These are phyloP conservation scores for Aplidium turbinatum DNA, from an alignment of 23 tunicate species.

Conservation along the genomic window DNA sequence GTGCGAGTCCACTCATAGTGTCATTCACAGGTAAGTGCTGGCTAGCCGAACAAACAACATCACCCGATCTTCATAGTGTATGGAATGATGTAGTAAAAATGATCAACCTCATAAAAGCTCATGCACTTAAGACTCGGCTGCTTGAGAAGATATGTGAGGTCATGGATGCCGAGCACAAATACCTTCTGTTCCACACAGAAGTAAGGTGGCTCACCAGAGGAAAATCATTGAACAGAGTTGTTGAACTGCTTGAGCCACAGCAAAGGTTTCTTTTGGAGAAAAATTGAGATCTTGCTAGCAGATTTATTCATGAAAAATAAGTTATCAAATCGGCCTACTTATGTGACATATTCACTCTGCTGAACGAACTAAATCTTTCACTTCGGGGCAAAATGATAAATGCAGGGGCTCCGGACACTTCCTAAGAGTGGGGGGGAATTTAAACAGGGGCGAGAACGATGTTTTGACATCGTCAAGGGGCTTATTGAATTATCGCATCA, in stretches of 20 bases:
- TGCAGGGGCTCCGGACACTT: conserved; percentile 9
- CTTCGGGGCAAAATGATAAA: conserved; percentile 35
- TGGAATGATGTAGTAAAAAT: conserved; percentile 50
- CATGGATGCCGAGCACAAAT: conserved; percentile 51
- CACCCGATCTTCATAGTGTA: conserved; percentile 8
- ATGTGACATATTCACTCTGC: conserved; percentile 30
- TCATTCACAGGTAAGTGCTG: conserved; percentile 38
- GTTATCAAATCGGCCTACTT: conserved; percentile 21
- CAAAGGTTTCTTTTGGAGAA: conserved; percentile 52
- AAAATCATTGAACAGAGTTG: conserved; percentile 36
- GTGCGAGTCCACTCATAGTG: conserved; percentile 29
- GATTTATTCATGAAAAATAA: conserved; percentile 21
- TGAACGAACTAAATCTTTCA: conserved; percentile 37
- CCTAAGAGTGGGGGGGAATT: conserved; percentile 66
- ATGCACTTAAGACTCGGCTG: conserved; percentile 61
- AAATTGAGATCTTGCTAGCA: conserved; percentile 17
- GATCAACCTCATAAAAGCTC: conserved; percentile 63
- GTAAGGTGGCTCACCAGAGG: not conserved
- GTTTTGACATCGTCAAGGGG: too few species aligned
- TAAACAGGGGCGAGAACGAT: conserved; percentile 43
- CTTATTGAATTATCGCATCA: too few species aligned
- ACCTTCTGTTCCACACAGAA: conserved; percentile 29
- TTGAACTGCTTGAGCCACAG: conserved; percentile 58
- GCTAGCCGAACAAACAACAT: conserved; percentile 40
- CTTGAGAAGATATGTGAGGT: conserved; percentile 36